Evolutionary conservation across 2,113 vertebrate species (phyloP).

Genomic region (Guaruba guarouba): DNA sequence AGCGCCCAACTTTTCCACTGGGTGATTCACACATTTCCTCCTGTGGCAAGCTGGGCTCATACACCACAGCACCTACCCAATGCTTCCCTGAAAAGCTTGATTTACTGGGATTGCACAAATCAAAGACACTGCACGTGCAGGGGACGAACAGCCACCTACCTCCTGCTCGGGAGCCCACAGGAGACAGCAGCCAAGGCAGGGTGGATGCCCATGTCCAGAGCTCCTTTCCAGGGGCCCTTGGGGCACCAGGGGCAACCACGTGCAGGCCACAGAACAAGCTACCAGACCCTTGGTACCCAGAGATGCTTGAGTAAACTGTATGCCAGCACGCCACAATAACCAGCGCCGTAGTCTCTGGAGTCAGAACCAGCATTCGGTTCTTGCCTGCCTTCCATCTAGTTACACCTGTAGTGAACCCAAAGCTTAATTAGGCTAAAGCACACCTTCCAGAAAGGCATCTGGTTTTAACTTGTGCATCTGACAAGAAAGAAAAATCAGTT

Average conservation of each 20-base stretch:
- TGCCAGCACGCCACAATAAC: neutral
- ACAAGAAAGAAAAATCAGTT: neutral
- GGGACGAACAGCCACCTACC: neutral
- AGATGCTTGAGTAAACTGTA: rapidly evolving
- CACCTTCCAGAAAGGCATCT: neutral
- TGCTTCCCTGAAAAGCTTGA: conserved; percentile 19
- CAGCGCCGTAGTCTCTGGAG: neutral
- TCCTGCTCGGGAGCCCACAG: neutral
- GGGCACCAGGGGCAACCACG: neutral
- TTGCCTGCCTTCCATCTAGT: neutral
- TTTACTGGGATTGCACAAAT: neutral
- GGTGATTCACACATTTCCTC: conserved; percentile 20
- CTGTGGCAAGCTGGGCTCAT: neutral
- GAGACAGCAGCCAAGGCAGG: neutral
- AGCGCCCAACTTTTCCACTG: neutral
- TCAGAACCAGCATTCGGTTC: neutral
- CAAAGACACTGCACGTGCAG: neutral
- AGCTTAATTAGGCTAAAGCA: neutral
- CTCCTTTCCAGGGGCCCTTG: neutral
- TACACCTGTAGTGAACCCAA: neutral
- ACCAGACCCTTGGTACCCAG: neutral
- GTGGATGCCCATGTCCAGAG: neutral
- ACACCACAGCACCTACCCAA: neutral
- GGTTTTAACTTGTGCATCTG: neutral
- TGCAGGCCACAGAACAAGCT: neutral